Percentiles rank a stretch among this genome's conserved stretches.
phyloP scores from a whole-genome alignment of 2,888 invertebrate genomes.

The Bruchidius siliquastri region DNA sequence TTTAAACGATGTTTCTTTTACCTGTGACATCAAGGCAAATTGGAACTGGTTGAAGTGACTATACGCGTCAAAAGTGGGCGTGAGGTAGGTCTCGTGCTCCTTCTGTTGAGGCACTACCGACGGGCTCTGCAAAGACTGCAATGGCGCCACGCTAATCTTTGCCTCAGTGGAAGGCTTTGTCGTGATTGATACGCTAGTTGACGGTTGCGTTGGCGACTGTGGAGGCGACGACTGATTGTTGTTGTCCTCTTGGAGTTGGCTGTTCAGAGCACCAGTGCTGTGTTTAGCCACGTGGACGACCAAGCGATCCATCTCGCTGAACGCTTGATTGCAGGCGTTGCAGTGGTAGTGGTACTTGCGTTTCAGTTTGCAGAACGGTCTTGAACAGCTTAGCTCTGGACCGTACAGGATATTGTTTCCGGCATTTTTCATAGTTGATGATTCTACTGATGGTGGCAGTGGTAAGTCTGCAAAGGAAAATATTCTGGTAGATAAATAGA shows the following conservation, averaged over 20 bases:
- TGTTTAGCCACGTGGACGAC: conserved; percentile 69
- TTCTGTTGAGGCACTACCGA: conserved; percentile 21
- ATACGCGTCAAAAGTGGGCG: conserved; percentile 45
- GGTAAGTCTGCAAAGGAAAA: not conserved
- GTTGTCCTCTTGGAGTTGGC: conserved; percentile 44
- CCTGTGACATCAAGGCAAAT: conserved; percentile 44
- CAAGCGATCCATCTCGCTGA: conserved; percentile 66
- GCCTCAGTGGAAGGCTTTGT: conserved; percentile 30
- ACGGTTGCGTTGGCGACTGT: conserved; percentile 22
- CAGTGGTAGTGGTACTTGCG: conserved; percentile 76
- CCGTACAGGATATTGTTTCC: conserved; percentile 55
- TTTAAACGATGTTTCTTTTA: not conserved
- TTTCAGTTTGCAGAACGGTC: conserved; percentile 77
- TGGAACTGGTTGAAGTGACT: conserved; percentile 45
- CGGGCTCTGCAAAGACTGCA: conserved; percentile 43
- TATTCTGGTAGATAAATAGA: not conserved
- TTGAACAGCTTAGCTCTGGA: conserved; percentile 63
- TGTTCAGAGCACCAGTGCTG: conserved; percentile 55
- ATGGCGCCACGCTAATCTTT: conserved; percentile 45
- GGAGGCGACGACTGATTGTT: conserved; percentile 31
- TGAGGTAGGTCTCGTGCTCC: conserved; percentile 29
- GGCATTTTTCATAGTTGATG: not conserved
- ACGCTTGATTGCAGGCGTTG: conserved; percentile 74
- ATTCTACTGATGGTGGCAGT: not conserved
- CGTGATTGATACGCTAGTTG: conserved; percentile 31